Percentiles rank a stretch among this genome's conserved stretches.
phyloP scores from a whole-genome alignment of 2,797 vertebrate species.

The Lates japonicus region DNA sequence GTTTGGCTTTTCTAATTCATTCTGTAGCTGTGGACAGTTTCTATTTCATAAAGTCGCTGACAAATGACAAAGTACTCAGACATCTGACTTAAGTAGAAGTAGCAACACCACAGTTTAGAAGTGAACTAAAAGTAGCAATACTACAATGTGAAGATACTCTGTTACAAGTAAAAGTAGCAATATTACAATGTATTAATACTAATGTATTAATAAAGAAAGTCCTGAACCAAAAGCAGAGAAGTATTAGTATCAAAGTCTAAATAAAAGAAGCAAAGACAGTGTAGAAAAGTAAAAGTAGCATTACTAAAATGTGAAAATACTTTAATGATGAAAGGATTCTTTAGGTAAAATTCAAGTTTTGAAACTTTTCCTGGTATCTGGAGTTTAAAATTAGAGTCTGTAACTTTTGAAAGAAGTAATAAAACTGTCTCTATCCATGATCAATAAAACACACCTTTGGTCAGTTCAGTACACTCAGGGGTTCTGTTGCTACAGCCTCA shows the following conservation, averaged over 20 bases:
- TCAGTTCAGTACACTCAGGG: neutral
- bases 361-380: neutral
- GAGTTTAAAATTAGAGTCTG: neutral
- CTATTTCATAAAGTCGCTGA: neutral
- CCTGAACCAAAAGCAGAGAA: neutral
- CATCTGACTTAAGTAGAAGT: neutral
- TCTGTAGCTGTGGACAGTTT: neutral
- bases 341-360: no score
- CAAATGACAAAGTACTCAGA: neutral
- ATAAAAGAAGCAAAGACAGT: neutral
- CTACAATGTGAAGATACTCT: neutral
- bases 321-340: neutral
- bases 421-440: neutral
- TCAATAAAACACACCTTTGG: neutral
- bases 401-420: neutral
- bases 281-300: neutral
- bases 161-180: no score
- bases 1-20: slow-evolving; percentile 5
- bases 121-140: neutral
- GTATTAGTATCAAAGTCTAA: no score
- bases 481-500: neutral
- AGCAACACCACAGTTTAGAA: neutral
- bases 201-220: no score
- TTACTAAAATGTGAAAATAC: neutral
- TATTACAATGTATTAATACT: no score